Percentiles rank a stretch among this genome's conserved stretches.
Evolutionary conservation across 2,888 invertebrate genomes (phyloP).

Genomic region (Tipula helvola): DNA sequence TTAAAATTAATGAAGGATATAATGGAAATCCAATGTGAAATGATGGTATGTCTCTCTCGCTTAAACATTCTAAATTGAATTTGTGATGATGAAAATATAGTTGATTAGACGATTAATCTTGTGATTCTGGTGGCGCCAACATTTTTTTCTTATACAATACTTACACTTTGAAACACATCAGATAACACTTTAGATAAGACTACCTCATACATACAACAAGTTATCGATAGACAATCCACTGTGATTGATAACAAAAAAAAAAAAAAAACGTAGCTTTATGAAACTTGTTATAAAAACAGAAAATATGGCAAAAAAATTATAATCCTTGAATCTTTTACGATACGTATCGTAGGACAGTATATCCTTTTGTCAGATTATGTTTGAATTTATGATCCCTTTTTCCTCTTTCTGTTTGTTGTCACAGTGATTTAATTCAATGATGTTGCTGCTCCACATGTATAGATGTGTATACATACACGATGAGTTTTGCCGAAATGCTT

Average conservation of each 20-base stretch:
- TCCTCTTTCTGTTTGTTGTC: not conserved
- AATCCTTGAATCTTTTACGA: not conserved
- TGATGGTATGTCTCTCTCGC: not conserved
- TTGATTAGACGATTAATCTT: not conserved
- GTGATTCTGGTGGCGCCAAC: not conserved
- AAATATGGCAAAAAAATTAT: not conserved
- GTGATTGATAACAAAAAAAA: not conserved
- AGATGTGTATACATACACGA: not conserved
- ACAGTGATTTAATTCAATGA: not conserved
- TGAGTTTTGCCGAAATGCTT: not conserved
- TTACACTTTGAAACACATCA: too few relatives aligned
- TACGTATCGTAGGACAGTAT: not conserved
- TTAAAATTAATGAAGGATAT: not conserved
- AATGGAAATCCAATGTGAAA: not conserved
- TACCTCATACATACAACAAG: too few relatives aligned
- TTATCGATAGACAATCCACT: not conserved
- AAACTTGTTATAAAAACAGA: not conserved
- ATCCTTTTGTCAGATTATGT: not conserved
- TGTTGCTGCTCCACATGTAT: not conserved
- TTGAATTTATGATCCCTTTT: not conserved
- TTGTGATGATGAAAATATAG: not conserved
- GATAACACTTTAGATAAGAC: too few relatives aligned
- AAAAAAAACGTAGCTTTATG: not conserved
- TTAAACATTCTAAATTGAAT: not conserved
- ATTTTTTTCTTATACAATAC: not conserved